A percentile compares a stretch with the other conserved stretches of the same genome.
Conservation (phyloP, 1,140 invertebrate genomes). For the Hetaerina americana region DNA sequence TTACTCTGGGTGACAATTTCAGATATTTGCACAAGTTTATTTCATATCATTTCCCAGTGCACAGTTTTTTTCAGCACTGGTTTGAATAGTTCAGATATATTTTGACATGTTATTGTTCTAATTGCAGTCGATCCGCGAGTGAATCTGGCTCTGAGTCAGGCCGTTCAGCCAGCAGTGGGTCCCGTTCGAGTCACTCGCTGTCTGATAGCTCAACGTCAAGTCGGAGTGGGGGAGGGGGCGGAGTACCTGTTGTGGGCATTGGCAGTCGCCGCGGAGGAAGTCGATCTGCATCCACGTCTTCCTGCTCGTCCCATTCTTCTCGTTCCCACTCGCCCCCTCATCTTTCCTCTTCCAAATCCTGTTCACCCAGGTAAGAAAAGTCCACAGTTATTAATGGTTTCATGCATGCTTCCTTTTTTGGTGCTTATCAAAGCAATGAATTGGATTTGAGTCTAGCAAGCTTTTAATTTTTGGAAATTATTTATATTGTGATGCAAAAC, state of each 20-base stretch:
- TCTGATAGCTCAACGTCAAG: conserved; percentile 13
- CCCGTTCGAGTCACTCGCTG: conserved; percentile 28
- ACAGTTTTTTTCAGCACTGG: too few species aligned
- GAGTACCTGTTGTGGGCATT: neutral
- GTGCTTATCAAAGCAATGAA: too few species aligned
- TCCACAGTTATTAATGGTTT: too few species aligned
- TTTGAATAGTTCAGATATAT: too few species aligned
- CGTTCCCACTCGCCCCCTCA: conserved; percentile 8
- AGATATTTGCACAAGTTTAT: too few species aligned
- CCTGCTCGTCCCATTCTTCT: conserved; percentile 19
- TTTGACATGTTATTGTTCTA: too few species aligned
- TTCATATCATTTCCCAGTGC: too few species aligned
- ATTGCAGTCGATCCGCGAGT: conserved; percentile 24
- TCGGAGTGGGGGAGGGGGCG: neutral
- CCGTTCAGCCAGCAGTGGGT: conserved; percentile 31
- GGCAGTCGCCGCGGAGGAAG: conserved; percentile 13
- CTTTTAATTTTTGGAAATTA: too few species aligned
- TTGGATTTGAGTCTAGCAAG: too few species aligned
- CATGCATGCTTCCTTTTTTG: too few species aligned
- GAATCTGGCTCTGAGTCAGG: conserved; percentile 29
- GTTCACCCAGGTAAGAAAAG: conserved; percentile 25
- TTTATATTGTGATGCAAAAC: too few species aligned
- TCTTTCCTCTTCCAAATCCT: conserved; percentile 16
- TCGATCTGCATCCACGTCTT: conserved; percentile 26
- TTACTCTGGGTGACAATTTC: too few species aligned